Conservation (phyloP, 2,888 invertebrate genomes). For the Campoplex capitator region DNA sequence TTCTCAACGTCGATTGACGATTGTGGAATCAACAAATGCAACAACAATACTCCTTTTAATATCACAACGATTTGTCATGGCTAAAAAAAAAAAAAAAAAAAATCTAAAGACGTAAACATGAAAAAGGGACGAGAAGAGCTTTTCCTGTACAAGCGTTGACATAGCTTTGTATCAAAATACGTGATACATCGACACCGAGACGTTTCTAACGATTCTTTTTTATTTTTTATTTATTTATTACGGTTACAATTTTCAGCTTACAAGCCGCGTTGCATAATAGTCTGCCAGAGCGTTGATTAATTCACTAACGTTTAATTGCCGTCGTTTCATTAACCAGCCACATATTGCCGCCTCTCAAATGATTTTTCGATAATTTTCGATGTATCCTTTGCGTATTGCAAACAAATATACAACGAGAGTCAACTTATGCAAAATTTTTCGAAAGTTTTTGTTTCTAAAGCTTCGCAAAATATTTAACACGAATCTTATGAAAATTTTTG, state of each 20-base stretch:
- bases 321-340: neutral
- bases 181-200: neutral
- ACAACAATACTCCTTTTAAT: neutral
- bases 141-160: conserved; percentile 11
- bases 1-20: neutral
- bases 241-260: conserved; percentile 1
- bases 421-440: neutral
- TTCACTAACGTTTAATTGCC: conserved; percentile 10
- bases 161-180: conserved; percentile 33
- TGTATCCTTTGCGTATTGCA: neutral
- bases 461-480: neutral
- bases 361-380: neutral
- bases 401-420: neutral
- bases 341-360: neutral
- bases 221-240: neutral
- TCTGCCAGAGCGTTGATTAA: conserved; percentile 9
- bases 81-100: neutral
- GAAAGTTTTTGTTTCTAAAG: neutral
- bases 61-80: neutral
- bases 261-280: conserved; percentile 1
- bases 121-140: neutral
- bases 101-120: neutral
- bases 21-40: neutral
- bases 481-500: neutral
- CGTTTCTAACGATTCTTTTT: neutral